A percentile compares a stretch with the other conserved stretches of the same genome.
These are phyloP conservation scores for Archilochus colubris DNA, from an alignment of 2,113 vertebrate species.

Conservation along the genomic window DNA sequence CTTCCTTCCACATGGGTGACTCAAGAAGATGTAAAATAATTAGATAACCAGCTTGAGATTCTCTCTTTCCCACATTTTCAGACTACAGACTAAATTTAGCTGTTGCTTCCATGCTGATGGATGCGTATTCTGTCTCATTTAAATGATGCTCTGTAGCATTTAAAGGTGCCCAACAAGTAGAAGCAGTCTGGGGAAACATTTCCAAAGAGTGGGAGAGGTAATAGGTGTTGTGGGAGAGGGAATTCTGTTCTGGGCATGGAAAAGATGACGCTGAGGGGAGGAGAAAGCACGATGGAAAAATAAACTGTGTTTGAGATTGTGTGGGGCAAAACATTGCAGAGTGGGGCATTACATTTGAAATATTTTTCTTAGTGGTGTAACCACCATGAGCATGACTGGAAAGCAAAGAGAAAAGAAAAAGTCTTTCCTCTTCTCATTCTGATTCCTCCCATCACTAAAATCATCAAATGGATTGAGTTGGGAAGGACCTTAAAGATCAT, in stretches of 20 bases:
- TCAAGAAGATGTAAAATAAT: conserved; percentile 29
- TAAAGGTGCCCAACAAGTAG: background rate
- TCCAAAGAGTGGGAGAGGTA: background rate
- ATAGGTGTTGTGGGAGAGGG: background rate
- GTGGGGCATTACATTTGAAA: background rate
- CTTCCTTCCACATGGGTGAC: conserved; percentile 16
- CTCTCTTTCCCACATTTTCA: background rate
- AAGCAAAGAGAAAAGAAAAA: background rate
- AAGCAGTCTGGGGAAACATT: background rate
- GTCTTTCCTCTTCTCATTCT: background rate
- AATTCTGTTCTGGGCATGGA: background rate
- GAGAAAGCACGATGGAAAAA: background rate
- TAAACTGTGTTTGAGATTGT: background rate
- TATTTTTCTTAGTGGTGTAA: background rate
- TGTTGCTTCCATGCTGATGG: background rate
- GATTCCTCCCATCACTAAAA: background rate
- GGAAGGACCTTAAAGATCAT: too few relatives aligned
- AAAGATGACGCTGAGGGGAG: background rate
- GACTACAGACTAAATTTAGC: background rate
- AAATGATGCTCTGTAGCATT: background rate
- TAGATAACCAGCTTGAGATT: background rate
- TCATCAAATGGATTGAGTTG: too few relatives aligned
- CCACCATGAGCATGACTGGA: background rate
- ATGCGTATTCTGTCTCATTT: background rate
- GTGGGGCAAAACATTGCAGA: background rate